Evolutionary conservation across 2,797 vertebrate genomes (phyloP), one percentile per base, ranked within the genome.

Genomic region (Urocyon cinereoargenteus): DNA sequence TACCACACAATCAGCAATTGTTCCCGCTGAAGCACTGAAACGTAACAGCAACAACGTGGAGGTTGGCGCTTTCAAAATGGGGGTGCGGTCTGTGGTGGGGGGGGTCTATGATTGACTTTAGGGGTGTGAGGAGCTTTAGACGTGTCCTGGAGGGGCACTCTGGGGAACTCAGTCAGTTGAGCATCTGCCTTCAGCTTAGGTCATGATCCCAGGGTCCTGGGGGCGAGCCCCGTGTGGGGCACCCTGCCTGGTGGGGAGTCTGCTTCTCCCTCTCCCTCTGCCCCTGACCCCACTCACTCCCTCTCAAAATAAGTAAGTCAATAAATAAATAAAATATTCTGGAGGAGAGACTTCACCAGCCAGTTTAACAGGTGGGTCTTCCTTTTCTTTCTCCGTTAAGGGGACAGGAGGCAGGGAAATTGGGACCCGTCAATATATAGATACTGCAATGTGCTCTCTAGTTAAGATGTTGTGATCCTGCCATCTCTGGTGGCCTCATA

Each of bases 1-100:
- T 97, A 99, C 99, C 99, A 99, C 99, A 99, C 99, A 99, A 99
- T 99, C 99, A 99, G 99, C 99, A 99, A 99, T 98, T 99, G 99
- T 99, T 99, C 99, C 99, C 99, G 99, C 98, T 99, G 99, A 98
- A 99, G 98, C 99, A 99, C 98, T 99, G 99, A 99, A 99, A 99
- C 99, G 98, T 99, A 98, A 99, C 96, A 99, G 99, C 98, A 98
- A 98, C 98, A 98, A 98, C 98, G 98, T 98, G 98, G 98, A 98
- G 98, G 98, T 97, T 98, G 97, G 98, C 86, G 82, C 96, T 98
- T 98, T 97, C 97, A 96, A 97, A 97, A 94, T 78, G 94, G 97
- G 73, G 95, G 98, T 96, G 97, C 90, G 97, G 94, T 96, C 97
- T 98, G 40, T 94, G 84, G 97, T 73, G 55, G 95, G 40, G 40